A percentile compares a stretch with the other conserved stretches of the same genome.
These are phyloP conservation scores for Adelognathus sp. DNA, from an alignment of 2,888 invertebrate genomes.

Conservation along the genomic window DNA sequence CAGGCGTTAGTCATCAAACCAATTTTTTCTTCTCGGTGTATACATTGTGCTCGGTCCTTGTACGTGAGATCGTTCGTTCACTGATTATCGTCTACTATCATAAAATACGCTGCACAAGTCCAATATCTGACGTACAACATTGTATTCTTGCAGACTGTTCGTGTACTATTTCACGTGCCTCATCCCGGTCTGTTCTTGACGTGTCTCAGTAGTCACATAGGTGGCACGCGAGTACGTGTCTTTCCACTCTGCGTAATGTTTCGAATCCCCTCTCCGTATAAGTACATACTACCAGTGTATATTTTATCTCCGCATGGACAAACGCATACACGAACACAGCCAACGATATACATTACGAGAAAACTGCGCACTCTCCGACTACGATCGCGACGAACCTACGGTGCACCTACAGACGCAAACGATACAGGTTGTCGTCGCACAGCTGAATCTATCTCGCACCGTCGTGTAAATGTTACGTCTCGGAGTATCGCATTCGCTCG, in stretches of 20 bases:
- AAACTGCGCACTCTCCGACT: slow-evolving; percentile 41
- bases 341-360: slow-evolving; percentile 24
- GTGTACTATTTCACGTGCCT: slow-evolving; percentile 8
- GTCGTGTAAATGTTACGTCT: not conserved
- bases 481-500: slow-evolving; percentile 49
- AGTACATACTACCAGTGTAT: not conserved
- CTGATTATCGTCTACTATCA: no score
- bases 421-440: not conserved
- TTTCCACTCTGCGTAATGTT: not conserved
- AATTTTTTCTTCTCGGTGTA: no score
- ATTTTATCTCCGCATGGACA: slow-evolving; percentile 5
- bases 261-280: not conserved
- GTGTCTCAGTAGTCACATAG: slow-evolving; percentile 12
- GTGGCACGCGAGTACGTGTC: slow-evolving; percentile 17
- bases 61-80: no score
- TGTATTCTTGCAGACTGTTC: not conserved
- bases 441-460: not conserved
- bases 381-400: not conserved
- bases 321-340: not conserved
- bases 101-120: not conserved
- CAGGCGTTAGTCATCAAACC: no score
- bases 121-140: not conserved
- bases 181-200: not conserved
- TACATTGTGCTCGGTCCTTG: no score
- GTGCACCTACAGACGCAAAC: not conserved